Percentiles rank a stretch among this genome's conserved stretches.
phyloP scores from a whole-genome alignment of 30 jellyfish, hydroid and myxozoan genomes.

The Hydractinia symbiolongicarpus region DNA sequence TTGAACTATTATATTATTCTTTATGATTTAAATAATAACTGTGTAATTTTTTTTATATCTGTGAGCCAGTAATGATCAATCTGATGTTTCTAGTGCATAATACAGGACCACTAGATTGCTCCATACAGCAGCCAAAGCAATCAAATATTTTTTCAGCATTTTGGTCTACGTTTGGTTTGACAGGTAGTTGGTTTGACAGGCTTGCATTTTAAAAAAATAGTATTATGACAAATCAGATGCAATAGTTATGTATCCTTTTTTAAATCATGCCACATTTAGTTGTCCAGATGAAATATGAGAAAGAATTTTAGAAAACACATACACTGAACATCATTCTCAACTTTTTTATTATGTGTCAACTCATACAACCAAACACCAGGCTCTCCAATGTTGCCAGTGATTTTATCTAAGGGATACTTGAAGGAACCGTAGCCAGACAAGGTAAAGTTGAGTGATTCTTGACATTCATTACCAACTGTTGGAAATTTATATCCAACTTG shows the following conservation, averaged over 20 bases:
- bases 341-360: not conserved
- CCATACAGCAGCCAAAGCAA: not conserved
- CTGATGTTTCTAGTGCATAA: too few relatives aligned
- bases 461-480: conserved; percentile 13
- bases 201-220: too few relatives aligned
- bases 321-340: conserved; percentile 15
- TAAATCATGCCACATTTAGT: not conserved
- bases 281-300: not conserved
- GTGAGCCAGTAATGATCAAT: too few relatives aligned
- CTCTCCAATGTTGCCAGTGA: conserved; percentile 31
- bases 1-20: not conserved
- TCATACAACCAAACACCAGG: conserved; percentile 40
- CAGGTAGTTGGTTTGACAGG: too few relatives aligned
- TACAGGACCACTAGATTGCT: too few relatives aligned
- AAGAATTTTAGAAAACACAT: not conserved
- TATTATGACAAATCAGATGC: too few relatives aligned
- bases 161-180: too few relatives aligned
- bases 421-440: conserved; percentile 26
- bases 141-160: not conserved
- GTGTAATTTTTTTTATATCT: too few relatives aligned
- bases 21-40: too few relatives aligned
- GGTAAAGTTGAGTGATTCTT: conserved; percentile 7
- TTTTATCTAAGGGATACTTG: conserved; percentile 33
- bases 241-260: too few relatives aligned
- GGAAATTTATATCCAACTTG: conserved; percentile 30